These are phyloP conservation scores for Holothuria scabra DNA, from an alignment of 53 echinoderm and acorn worm genomes.

Conservation along the genomic window DNA sequence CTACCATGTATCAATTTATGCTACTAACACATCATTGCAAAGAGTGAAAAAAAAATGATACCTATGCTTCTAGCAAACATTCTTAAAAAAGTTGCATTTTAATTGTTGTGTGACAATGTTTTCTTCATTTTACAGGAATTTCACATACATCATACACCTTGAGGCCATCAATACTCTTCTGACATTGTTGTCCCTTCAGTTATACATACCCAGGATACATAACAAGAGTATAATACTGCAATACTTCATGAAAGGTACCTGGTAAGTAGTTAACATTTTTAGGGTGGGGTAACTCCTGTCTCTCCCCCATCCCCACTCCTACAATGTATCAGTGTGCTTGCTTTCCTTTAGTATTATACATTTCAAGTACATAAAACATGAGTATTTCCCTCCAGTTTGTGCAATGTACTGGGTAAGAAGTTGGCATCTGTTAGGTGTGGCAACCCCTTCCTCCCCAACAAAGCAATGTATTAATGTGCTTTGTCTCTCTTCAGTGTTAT, in stretches of 20 bases:
- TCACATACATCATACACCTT: slow-evolving; percentile 87
- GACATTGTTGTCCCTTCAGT: slow-evolving; percentile 83
- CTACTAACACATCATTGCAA: too few relatives aligned
- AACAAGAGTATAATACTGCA: slow-evolving; percentile 88
- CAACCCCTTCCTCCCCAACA: too few relatives aligned
- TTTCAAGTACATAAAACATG: too few relatives aligned
- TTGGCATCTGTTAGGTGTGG: neutral
- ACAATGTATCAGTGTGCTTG: too few relatives aligned
- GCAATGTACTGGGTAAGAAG: slow-evolving; percentile 85
- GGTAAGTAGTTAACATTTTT: slow-evolving; percentile 59
- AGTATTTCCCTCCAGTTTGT: slow-evolving; percentile 39
- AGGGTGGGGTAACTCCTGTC: too few relatives aligned
- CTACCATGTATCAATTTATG: too few relatives aligned
- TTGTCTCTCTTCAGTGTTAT: slow-evolving; percentile 93
- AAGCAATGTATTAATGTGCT: slow-evolving; percentile 69
- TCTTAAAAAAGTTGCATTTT: too few relatives aligned
- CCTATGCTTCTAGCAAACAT: too few relatives aligned
- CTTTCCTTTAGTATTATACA: too few relatives aligned
- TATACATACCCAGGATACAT: slow-evolving; percentile 95
- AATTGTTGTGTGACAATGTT: too few relatives aligned
- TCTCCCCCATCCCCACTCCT: too few relatives aligned
- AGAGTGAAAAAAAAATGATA: too few relatives aligned
- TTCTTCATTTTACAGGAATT: slow-evolving; percentile 67
- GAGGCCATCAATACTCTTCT: slow-evolving; percentile 90
- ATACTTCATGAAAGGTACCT: slow-evolving; percentile 90